Evolutionary conservation across 2,113 vertebrate species (phyloP), one percentile per base, ranked within the genome.

Genomic region (Colaptes auratus): DNA sequence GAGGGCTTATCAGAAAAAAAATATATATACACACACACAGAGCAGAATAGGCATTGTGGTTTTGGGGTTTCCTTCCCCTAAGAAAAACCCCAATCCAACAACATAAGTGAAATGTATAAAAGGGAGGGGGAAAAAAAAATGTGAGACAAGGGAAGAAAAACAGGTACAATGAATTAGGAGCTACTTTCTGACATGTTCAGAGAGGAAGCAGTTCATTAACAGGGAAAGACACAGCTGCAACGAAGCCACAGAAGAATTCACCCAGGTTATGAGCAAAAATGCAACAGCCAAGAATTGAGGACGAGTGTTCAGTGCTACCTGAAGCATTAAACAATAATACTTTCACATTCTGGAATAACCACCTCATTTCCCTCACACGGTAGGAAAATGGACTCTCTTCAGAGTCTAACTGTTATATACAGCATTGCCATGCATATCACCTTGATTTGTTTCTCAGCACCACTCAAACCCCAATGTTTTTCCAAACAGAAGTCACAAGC

Each of bases 401-500:
- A 48, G 56, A 69, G 36, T 15, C 27, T 28, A 65, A 7, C 27
- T 76, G 17, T 42, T 60, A 82, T 2, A 6, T 52, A 60, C 8
- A 4, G 52, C 31, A 44, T 36, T 77, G 71, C 15, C n/a, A 86
- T 5, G 6, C 25, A 16, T 53, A 78, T 9, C 21, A 69, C 53
- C 31, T 69, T 24, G 12, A 55, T 52, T 80, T 53, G 24, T 61
- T 71, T 72, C 36, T 28, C 12, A 66, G 50, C 15, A 33, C 27
- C 9, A 25, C 8, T 18, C 1, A 9, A 25, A 18, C 52, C 28
- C 52, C 61, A 69, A 31, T 1, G 7, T 0, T 56, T 73, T 89
- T 72, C 33, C 70, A 91, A 96, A 83, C 86, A 97, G 88, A 97
- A 96, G 87, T 90, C 96, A 96, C 73, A 82, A 94, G 94, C 95